phyloP scores from a whole-genome alignment of 2,797 vertebrate genomes.

The Halcyon leucocephala region DNA sequence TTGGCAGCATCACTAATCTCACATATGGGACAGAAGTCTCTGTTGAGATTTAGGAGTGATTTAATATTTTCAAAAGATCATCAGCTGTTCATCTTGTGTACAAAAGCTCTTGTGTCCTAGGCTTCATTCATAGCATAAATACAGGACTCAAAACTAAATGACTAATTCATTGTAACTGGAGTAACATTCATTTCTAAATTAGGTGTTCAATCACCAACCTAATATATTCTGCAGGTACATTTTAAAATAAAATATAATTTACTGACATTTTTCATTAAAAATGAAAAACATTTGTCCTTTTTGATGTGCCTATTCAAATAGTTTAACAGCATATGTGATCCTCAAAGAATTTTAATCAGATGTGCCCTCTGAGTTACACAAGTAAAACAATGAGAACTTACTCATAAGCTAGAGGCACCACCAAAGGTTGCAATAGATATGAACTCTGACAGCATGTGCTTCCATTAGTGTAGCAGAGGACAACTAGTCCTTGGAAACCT shows the following conservation, averaged over 20 bases:
- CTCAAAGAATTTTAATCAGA: neutral
- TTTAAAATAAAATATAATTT: neutral
- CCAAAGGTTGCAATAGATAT: neutral
- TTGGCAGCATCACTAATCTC: neutral
- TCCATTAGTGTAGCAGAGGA: neutral
- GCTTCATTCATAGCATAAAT: constrained; percentile 11
- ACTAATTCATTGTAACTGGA: neutral
- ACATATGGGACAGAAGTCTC: fast-evolving
- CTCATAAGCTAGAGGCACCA: neutral
- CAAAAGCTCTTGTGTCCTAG: neutral
- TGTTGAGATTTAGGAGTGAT: neutral
- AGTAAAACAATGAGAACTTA: neutral
- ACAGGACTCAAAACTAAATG: neutral
- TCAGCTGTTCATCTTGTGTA: neutral
- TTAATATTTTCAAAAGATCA: neutral
- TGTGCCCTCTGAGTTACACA: neutral
- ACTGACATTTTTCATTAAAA: neutral
- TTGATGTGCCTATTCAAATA: neutral
- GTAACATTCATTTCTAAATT: neutral
- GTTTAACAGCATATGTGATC: neutral
- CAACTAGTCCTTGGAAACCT: neutral
- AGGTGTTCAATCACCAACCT: neutral
- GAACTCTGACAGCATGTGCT: neutral
- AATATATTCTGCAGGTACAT: neutral
- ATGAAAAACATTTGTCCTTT: neutral